Base-by-base conservation (phyloP, 2,113 vertebrate genomes). In the Pimephales promelas region DNA sequence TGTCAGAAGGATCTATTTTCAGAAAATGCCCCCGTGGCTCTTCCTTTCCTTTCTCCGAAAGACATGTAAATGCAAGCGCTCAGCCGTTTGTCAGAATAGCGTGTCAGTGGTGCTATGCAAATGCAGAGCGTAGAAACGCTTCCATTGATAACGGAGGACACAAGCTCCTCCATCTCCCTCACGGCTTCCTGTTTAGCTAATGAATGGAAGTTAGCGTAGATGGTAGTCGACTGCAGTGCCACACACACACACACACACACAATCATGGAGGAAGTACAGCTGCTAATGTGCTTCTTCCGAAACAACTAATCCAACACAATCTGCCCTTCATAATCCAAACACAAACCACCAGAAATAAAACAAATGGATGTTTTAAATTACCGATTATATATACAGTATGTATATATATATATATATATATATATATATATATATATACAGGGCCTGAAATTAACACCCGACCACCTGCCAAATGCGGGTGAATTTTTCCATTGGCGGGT, bases 91-190 rank as follows among this genome's bases (percentile, higher is more conserved):
- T 47, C 40, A 20, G 59, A 64, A 31, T 14, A 11, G 71, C n/a
- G 52, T 76, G 71, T 45, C 59, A 87, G 77, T 6, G 16, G 47
- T 74, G 45, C 64, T 77, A 81, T 86, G 85, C 76, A 87, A 88
- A 88, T 85, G 83, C n/a, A 54, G 61, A 74, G 40, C 64, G 64
- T 74, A 81, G 80, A 88, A 87, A 77, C 16, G 10, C 84, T 56
- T 80, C 85, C 87, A 88, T 85, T 90, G 87, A 88, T 83, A 87
- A 86, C 52, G 36, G 62, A 68, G 28, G 45, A 56, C 26, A 52
- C 34, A 2, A 56, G 64, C 64, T 54, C 47, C 82, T 82, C 75
- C 45, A 56, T 47, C 79, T 75, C 83, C 87, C 86, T 84, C 28
- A 40, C 84, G 86, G 83, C 83, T 81, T 88, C 79, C 71, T 82